Conservation (phyloP, 1,140 invertebrate genomes). For the Nephotettix cincticeps region DNA sequence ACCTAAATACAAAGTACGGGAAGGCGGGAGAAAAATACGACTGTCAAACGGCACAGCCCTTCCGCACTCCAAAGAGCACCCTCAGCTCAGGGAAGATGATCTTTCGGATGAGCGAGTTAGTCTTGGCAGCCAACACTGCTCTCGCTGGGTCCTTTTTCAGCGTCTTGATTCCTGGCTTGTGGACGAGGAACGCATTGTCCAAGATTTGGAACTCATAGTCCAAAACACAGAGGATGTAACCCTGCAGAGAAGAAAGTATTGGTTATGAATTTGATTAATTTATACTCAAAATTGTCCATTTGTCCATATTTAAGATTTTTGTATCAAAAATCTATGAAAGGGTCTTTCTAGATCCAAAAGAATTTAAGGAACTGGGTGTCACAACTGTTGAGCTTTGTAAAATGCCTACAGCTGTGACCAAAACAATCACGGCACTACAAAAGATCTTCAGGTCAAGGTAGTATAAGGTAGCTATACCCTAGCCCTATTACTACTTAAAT, state of each 20-base stretch:
- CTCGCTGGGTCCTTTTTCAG: conserved; percentile 73
- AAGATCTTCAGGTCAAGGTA: no score
- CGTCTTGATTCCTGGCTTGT: conserved; percentile 83
- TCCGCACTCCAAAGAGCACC: conserved; percentile 73
- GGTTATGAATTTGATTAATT: neutral
- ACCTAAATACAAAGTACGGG: neutral
- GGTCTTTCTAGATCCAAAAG: no score
- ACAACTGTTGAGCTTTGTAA: no score
- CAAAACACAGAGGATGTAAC: conserved; percentile 80
- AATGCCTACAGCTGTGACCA: no score
- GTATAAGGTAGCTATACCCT: no score
- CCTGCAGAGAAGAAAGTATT: conserved; percentile 58
- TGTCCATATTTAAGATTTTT: neutral
- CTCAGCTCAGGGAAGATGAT: conserved; percentile 83
- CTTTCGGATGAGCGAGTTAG: conserved; percentile 75
- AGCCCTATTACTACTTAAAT: no score
- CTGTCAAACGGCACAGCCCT: conserved; percentile 73
- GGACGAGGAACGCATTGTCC: conserved; percentile 86
- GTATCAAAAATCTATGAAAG: neutral
- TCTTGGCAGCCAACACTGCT: conserved; percentile 71
- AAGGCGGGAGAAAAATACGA: neutral
- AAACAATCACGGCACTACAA: no score
- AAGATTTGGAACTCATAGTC: conserved; percentile 89
- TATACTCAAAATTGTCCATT: neutral
- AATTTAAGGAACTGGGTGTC: no score